phyloP scores from a whole-genome alignment of 2,797 vertebrate species.

The Gymnodraco acuticeps region DNA sequence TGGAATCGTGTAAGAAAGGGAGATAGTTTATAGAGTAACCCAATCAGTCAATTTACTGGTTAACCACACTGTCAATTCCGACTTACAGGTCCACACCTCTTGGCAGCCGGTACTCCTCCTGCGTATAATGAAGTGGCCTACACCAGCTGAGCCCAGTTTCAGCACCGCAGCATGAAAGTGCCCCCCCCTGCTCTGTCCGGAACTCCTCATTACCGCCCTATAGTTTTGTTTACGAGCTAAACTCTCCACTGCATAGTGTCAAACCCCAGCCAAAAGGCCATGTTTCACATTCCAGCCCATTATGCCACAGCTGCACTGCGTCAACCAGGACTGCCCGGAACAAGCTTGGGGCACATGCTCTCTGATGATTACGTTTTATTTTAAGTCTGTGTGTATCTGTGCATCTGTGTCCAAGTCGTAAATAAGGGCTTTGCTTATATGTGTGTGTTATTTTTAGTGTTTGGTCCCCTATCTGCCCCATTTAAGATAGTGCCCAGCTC shows the following conservation, averaged over 20 bases:
- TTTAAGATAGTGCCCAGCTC: constrained; percentile 27
- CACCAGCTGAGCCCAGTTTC: constrained; percentile 28
- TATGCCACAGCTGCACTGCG: constrained; percentile 57
- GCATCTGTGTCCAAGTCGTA: constrained; percentile 34
- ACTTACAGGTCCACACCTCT: constrained; percentile 25
- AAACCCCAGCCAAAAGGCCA: constrained; percentile 67
- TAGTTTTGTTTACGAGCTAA: constrained; percentile 69
- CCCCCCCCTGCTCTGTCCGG: constrained; percentile 9
- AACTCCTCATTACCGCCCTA: constrained; percentile 61
- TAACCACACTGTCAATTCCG: constrained; percentile 9
- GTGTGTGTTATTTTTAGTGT: constrained; percentile 28
- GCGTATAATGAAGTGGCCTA: constrained; percentile 27
- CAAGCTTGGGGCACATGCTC: constrained; percentile 15
- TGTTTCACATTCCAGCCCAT: constrained; percentile 76
- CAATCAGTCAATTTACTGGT: constrained; percentile 7
- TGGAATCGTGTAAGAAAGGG: constrained; percentile 5
- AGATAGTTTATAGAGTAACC: neutral
- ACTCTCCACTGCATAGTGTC: constrained; percentile 61
- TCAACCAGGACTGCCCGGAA: constrained; percentile 45
- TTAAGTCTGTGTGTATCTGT: constrained; percentile 16
- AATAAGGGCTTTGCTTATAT: constrained; percentile 29
- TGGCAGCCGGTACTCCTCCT: constrained; percentile 34
- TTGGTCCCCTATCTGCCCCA: constrained; percentile 46
- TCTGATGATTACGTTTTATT: constrained; percentile 29
- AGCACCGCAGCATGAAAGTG: constrained; percentile 38